A percentile compares a stretch with the other conserved stretches of the same genome.
Evolutionary conservation across 2,797 vertebrate genomes (phyloP).

Genomic region (Lithobates pipiens): DNA sequence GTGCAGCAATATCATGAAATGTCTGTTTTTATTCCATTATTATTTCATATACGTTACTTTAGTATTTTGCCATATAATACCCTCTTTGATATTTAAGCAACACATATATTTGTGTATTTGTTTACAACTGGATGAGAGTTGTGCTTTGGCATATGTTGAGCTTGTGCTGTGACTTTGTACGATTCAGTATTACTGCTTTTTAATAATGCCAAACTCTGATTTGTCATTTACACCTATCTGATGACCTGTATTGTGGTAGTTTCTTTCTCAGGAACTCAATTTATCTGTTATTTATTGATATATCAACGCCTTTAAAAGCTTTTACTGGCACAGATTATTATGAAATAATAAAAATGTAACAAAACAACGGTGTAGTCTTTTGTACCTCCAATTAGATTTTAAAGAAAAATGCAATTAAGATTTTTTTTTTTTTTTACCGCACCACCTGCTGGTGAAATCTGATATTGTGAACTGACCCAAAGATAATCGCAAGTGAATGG

Average conservation of each 20-base stretch:
- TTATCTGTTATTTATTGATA: slow-evolving; percentile 87
- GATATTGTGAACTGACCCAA: too few relatives aligned
- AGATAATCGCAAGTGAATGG: too few relatives aligned
- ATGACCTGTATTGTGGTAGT: slow-evolving; percentile 79
- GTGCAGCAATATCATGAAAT: background rate
- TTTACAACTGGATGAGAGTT: slow-evolving; percentile 92
- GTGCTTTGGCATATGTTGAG: slow-evolving; percentile 86
- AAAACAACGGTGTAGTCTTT: slow-evolving; percentile 10
- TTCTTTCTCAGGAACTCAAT: slow-evolving; percentile 85
- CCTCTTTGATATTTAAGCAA: slow-evolving; percentile 75
- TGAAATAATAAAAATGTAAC: slow-evolving; percentile 69
- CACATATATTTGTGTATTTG: slow-evolving; percentile 79
- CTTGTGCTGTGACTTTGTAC: slow-evolving; percentile 89
- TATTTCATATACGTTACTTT: slow-evolving; percentile 77
- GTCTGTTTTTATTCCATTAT: slow-evolving; percentile 46
- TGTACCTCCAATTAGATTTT: background rate
- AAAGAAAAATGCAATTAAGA: too few relatives aligned
- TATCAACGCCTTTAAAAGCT: slow-evolving; percentile 82
- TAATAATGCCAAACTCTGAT: slow-evolving; percentile 74
- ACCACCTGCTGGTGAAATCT: too few relatives aligned
- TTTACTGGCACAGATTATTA: slow-evolving; percentile 82
- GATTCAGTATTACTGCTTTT: slow-evolving; percentile 87
- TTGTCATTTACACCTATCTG: slow-evolving; percentile 77
- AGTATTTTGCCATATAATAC: slow-evolving; percentile 73
- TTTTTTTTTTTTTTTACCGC: too few relatives aligned